These are phyloP conservation scores for Mastacembelus armatus DNA, from an alignment of 2,797 vertebrate species.

Conservation along the genomic window DNA sequence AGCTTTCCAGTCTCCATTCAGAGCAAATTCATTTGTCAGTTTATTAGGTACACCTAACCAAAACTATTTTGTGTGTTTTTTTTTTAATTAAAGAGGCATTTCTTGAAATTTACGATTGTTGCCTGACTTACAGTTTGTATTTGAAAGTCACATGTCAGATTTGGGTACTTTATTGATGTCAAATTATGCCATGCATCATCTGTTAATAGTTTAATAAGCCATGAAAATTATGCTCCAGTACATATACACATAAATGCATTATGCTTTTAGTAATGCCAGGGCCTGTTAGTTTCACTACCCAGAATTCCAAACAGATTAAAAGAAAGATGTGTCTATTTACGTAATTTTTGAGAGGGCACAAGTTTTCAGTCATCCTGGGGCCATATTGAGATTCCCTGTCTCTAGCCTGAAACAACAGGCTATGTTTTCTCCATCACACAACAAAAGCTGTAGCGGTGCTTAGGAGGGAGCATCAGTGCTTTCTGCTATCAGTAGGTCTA, in stretches of 20 bases:
- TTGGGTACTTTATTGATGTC: no score
- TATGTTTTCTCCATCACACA: slow-evolving; percentile 38
- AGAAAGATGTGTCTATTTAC: slow-evolving; percentile 68
- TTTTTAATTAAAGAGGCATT: no score
- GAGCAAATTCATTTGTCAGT: not conserved
- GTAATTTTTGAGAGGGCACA: slow-evolving; percentile 77
- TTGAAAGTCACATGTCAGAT: no score
- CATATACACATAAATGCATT: slow-evolving; percentile 13
- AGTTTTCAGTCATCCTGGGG: slow-evolving; percentile 49
- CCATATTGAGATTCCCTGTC: slow-evolving; percentile 56
- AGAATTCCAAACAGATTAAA: slow-evolving; percentile 60
- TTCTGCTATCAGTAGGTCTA: slow-evolving; percentile 50
- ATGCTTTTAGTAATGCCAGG: slow-evolving; percentile 21
- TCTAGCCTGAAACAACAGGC: slow-evolving; percentile 53
- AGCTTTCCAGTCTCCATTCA: not conserved
- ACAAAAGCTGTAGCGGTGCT: slow-evolving; percentile 16
- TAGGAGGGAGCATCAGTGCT: slow-evolving; percentile 33
- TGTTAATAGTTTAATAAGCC: slow-evolving; percentile 7
- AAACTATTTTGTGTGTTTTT: no score
- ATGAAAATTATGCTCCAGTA: not conserved
- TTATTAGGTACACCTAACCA: no score
- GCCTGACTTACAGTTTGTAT: no score
- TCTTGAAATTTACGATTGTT: no score
- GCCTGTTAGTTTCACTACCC: slow-evolving; percentile 33
- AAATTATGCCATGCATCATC: slow-evolving; percentile 6